Percentiles rank a stretch among this genome's conserved stretches.
Conservation (phyloP, 2,113 vertebrate species). For the Notothenia coriiceps region DNA sequence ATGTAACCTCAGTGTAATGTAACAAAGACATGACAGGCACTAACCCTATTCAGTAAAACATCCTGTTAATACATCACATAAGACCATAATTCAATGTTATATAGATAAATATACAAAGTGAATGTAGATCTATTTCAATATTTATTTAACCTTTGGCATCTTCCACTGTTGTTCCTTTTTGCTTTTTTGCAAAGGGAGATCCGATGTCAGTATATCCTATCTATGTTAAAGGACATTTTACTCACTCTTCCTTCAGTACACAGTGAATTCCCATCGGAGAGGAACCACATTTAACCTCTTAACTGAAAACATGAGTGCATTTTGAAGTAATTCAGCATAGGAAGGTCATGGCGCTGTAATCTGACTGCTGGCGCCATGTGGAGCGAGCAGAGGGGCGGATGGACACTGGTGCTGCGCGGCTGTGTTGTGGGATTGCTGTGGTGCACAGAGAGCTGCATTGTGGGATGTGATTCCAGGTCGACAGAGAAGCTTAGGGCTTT, state of each 20-base stretch:
- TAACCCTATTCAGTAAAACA: neutral
- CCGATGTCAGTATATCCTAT: neutral
- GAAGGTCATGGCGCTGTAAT: conserved; percentile 23
- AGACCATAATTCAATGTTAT: neutral
- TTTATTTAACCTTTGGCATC: neutral
- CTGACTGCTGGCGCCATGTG: conserved; percentile 33
- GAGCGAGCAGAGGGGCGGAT: conserved; percentile 19
- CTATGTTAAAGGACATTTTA: neutral
- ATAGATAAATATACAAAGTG: conserved; percentile 25
- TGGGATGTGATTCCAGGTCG: conserved; percentile 53
- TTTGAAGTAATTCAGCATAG: neutral
- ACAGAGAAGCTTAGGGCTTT: conserved; percentile 50
- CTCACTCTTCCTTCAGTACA: conserved; percentile 1
- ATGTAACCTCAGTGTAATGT: conserved; percentile 18
- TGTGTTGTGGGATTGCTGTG: conserved; percentile 33
- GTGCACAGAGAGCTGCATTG: conserved; percentile 62
- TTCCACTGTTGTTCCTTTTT: conserved; percentile 15
- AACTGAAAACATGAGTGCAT: conserved; percentile 12
- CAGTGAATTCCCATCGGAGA: neutral
- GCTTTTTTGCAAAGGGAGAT: neutral
- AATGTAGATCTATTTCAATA: conserved; percentile 10
- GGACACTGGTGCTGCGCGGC: conserved; percentile 23
- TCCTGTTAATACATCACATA: conserved; percentile 13
- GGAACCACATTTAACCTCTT: conserved; percentile 20
- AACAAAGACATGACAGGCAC: conserved; percentile 19